Conservation (phyloP, 2,113 vertebrate species). For the Bungarus multicinctus region DNA sequence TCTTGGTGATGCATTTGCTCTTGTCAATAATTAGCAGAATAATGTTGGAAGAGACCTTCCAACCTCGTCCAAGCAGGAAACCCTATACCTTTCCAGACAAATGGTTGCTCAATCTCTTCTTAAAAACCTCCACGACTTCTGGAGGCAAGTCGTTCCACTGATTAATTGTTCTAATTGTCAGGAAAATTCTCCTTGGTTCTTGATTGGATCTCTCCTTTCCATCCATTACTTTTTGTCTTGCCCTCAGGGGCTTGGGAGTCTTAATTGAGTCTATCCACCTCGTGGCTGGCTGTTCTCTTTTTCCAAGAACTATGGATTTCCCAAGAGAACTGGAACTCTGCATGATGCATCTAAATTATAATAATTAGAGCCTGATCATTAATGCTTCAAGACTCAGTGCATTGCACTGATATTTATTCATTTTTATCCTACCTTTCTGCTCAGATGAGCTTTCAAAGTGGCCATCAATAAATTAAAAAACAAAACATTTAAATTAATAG, state of each 20-base stretch:
- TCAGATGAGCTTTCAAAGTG: neutral
- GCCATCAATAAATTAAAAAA: neutral
- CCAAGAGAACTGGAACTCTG: neutral
- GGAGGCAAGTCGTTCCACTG: neutral
- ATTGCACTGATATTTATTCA: neutral
- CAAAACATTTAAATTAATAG: neutral
- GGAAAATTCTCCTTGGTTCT: neutral
- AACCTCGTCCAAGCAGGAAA: too few relatives aligned
- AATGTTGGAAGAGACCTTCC: too few relatives aligned
- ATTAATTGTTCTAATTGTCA: neutral
- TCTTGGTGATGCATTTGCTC: neutral
- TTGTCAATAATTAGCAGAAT: neutral
- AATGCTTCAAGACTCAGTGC: neutral
- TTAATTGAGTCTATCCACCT: neutral
- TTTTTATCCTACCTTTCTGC: neutral
- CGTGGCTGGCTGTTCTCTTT: neutral
- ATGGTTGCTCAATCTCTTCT: neutral
- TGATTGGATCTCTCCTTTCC: neutral
- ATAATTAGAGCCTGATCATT: neutral
- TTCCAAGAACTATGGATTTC: neutral
- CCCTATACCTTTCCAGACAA: neutral
- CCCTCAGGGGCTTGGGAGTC: too few relatives aligned
- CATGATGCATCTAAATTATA: neutral
- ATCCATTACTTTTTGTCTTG: too few relatives aligned
- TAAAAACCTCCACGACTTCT: neutral